Percentiles rank a stretch among this genome's conserved stretches.
These are phyloP conservation scores for Manis crassicaudata DNA, from an alignment of 2,797 vertebrate genomes.

Conservation along the genomic window DNA sequence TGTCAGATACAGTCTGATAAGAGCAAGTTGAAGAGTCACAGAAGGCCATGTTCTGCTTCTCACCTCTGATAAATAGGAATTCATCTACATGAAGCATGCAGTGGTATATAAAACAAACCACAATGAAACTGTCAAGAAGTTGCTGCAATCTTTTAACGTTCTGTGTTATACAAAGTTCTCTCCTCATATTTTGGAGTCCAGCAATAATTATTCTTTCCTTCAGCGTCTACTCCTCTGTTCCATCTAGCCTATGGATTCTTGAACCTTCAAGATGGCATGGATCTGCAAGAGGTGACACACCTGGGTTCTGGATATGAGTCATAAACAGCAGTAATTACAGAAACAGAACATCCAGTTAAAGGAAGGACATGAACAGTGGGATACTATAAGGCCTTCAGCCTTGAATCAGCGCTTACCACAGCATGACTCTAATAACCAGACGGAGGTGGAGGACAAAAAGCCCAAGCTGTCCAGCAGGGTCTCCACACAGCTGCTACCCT, in stretches of 20 bases:
- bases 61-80: background rate
- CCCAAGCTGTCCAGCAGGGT: background rate
- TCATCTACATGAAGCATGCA: background rate
- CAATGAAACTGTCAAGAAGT: background rate
- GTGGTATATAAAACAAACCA: background rate
- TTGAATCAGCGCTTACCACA: background rate
- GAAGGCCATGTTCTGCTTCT: background rate
- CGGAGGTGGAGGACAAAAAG: background rate
- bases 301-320: background rate
- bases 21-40: background rate
- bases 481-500: background rate
- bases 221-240: background rate
- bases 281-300: background rate
- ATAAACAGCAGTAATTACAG: background rate
- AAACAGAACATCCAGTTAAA: background rate
- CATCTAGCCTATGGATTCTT: background rate
- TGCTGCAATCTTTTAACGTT: background rate
- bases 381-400: background rate
- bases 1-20: slow-evolving; percentile 1
- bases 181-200: background rate
- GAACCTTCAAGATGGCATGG: background rate
- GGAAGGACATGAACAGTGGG: background rate
- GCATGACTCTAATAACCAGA: background rate
- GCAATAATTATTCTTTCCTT: background rate
- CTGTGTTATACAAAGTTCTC: background rate